Evolutionary conservation across 2,113 vertebrate genomes (phyloP).

Genomic region (Oxyruncus cristatus): DNA sequence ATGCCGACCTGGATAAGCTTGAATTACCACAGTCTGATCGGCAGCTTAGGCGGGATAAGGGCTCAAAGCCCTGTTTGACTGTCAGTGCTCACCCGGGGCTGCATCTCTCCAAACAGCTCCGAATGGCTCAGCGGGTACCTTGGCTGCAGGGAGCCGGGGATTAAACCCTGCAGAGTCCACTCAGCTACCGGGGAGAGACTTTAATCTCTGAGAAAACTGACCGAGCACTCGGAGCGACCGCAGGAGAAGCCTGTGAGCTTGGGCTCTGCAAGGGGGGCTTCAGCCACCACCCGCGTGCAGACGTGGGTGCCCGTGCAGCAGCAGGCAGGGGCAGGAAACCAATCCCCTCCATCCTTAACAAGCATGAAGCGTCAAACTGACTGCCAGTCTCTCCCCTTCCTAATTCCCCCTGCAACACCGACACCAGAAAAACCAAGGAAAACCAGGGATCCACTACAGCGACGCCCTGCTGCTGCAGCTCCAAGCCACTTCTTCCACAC

Average conservation of each 20-base stretch:
- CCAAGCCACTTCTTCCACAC: neutral
- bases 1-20: fast-evolving
- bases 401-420: neutral
- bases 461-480: neutral
- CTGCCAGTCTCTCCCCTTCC: neutral
- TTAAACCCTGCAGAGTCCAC: neutral
- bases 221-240: fast-evolving
- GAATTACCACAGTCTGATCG: neutral
- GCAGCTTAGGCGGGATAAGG: neutral
- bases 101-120: neutral
- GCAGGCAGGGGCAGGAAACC: neutral
- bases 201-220: neutral
- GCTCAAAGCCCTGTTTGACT: neutral
- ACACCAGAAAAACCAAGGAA: neutral
- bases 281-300: neutral
- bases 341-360: neutral
- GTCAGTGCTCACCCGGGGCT: neutral
- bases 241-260: neutral
- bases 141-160: neutral
- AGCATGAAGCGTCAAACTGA: neutral
- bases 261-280: neutral
- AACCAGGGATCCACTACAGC: neutral
- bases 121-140: neutral
- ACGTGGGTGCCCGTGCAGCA: fast-evolving
- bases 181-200: neutral